Conservation (phyloP, 2,888 invertebrate species). For the Agrotis ipsilon region DNA sequence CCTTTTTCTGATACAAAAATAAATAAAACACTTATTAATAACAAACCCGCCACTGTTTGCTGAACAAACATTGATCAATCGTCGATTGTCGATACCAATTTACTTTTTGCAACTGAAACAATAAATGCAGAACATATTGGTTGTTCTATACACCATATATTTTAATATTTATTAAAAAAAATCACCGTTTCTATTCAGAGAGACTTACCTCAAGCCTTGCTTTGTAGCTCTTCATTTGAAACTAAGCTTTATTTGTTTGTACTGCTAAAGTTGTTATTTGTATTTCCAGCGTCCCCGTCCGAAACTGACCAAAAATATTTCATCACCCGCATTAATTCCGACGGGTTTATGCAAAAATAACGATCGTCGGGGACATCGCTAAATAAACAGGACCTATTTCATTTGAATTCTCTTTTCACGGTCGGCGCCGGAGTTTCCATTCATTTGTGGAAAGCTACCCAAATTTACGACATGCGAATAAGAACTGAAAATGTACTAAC, state of each 20-base stretch:
- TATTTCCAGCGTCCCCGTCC: not conserved
- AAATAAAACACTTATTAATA: slow-evolving; percentile 16
- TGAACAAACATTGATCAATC: slow-evolving; percentile 16
- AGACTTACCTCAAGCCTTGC: too few relatives aligned
- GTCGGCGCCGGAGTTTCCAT: slow-evolving; percentile 7
- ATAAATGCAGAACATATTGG: not conserved
- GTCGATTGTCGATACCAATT: slow-evolving; percentile 12
- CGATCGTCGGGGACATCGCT: slow-evolving; percentile 61
- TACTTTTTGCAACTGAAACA: slow-evolving; percentile 24
- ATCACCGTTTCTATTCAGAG: too few relatives aligned
- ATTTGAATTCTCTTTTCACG: slow-evolving; percentile 59
- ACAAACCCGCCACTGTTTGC: slow-evolving; percentile 19
- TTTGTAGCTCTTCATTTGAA: too few relatives aligned
- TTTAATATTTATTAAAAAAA: slow-evolving; percentile 20
- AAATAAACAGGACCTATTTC: slow-evolving; percentile 66
- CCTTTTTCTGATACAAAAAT: not conserved
- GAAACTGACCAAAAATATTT: slow-evolving; percentile 1
- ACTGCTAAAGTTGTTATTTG: too few relatives aligned
- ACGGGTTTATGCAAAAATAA: slow-evolving; percentile 66
- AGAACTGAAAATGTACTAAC: slow-evolving; percentile 43
- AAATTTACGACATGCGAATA: slow-evolving; percentile 30
- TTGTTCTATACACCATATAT: slow-evolving; percentile 9
- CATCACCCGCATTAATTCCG: slow-evolving; percentile 25
- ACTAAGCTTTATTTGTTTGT: too few relatives aligned
- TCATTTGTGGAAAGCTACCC: slow-evolving; percentile 34